Conservation (phyloP, 2,888 invertebrate species). For the Meandrusa payeni region DNA sequence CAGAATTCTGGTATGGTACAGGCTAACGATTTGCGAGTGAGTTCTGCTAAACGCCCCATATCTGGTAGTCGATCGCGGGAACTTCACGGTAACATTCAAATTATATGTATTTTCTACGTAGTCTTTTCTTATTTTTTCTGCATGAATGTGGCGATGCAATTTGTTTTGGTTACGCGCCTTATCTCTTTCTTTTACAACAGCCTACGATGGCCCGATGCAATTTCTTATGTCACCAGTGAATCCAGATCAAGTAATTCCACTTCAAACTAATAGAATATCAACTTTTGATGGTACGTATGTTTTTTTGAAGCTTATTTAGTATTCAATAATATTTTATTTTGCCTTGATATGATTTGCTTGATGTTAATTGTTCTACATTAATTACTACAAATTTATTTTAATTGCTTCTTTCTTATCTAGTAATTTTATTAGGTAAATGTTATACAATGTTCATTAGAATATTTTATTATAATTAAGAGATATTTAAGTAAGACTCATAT, state of each 20-base stretch:
- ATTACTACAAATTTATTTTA: too few relatives aligned
- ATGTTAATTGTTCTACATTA: too few relatives aligned
- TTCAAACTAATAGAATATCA: slow-evolving; percentile 77
- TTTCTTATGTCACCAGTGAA: slow-evolving; percentile 90
- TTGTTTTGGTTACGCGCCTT: slow-evolving; percentile 57
- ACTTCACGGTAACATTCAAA: slow-evolving; percentile 80
- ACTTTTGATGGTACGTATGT: slow-evolving; percentile 70
- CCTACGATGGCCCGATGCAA: slow-evolving; percentile 94
- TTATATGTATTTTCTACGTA: slow-evolving; percentile 8
- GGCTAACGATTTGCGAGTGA: slow-evolving; percentile 89
- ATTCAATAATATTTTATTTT: background rate
- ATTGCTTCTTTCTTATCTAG: too few relatives aligned
- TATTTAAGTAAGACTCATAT: too few relatives aligned
- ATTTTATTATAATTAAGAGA: too few relatives aligned
- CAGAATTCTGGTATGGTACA: slow-evolving; percentile 93
- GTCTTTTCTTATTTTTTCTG: slow-evolving; percentile 25
- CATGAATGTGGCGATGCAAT: slow-evolving; percentile 36
- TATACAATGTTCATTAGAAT: too few relatives aligned
- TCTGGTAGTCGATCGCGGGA: slow-evolving; percentile 84
- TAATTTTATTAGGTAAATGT: too few relatives aligned
- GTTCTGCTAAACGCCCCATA: slow-evolving; percentile 84
- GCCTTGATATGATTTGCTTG: slow-evolving; percentile 5
- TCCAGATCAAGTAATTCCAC: slow-evolving; percentile 87
- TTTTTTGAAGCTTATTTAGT: slow-evolving; percentile 5
- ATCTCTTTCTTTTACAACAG: slow-evolving; percentile 57